phyloP scores from a whole-genome alignment of 2,888 invertebrate genomes.

The Hermaeophaga mercurialis region DNA sequence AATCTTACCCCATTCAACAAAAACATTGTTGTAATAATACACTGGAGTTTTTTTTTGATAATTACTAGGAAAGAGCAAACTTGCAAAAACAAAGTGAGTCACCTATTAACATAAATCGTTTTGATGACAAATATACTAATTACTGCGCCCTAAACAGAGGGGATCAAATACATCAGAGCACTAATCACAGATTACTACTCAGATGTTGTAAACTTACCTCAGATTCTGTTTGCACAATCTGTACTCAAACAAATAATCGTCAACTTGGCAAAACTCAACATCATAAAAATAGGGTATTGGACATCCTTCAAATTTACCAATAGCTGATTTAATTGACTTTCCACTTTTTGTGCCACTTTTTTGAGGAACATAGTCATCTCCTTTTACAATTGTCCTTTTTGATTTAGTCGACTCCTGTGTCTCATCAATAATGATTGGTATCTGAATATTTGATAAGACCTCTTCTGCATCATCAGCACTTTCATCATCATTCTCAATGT shows the following conservation, averaged over 20 bases:
- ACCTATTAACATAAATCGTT: no score
- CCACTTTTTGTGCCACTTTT: background rate
- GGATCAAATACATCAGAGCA: no score
- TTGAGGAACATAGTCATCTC: background rate
- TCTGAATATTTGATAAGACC: slow-evolving; percentile 23
- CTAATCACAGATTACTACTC: no score
- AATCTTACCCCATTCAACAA: no score
- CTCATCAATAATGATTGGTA: slow-evolving; percentile 29
- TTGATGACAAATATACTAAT: background rate
- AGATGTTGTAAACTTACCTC: slow-evolving; percentile 44
- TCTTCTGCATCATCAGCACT: slow-evolving; percentile 23
- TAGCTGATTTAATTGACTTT: slow-evolving; percentile 32
- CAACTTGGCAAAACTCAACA: slow-evolving; percentile 44
- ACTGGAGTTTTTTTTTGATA: no score
- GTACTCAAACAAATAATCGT: slow-evolving; percentile 50
- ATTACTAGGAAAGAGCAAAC: no score
- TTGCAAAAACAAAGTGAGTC: no score
- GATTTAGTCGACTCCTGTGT: background rate
- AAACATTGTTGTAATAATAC: no score
- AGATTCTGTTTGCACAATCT: slow-evolving; percentile 45
- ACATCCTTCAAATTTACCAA: slow-evolving; percentile 42
- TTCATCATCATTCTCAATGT: slow-evolving; percentile 43
- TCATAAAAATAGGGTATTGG: slow-evolving; percentile 43
- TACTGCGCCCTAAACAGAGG: no score
- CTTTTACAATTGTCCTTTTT: background rate